Percentiles rank a stretch among this genome's conserved stretches.
These are phyloP conservation scores for Cryptocheilus praepositus DNA, from an alignment of 2,888 invertebrate species.

Conservation along the genomic window DNA sequence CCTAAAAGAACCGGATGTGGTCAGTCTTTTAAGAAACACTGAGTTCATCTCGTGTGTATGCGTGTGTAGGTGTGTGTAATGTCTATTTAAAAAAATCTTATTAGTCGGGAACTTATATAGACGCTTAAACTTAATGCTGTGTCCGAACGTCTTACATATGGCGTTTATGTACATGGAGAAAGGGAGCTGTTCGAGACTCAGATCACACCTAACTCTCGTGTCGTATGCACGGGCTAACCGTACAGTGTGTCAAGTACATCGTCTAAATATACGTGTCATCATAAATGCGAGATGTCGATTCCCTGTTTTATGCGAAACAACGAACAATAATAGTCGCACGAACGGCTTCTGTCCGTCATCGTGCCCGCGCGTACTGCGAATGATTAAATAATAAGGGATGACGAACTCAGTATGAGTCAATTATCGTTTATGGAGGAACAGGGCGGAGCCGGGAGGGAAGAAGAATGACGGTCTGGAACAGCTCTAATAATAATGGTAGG, in stretches of 20 bases:
- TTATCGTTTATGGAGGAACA: slow-evolving; percentile 19
- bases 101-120: neutral
- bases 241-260: slow-evolving; percentile 39
- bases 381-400: slow-evolving; percentile 37
- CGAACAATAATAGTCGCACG: slow-evolving; percentile 32
- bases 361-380: slow-evolving; percentile 3
- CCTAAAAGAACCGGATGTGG: slow-evolving; percentile 25
- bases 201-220: slow-evolving; percentile 34
- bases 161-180: slow-evolving; percentile 53
- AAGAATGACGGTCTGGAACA: slow-evolving; percentile 65
- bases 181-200: slow-evolving; percentile 62
- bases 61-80: neutral
- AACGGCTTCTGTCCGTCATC: slow-evolving; percentile 13
- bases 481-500: slow-evolving; percentile 57
- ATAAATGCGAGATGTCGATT: slow-evolving; percentile 44
- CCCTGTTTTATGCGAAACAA: slow-evolving; percentile 30
- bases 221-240: slow-evolving; percentile 29
- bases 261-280: slow-evolving; percentile 44
- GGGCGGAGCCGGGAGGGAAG: slow-evolving; percentile 12
- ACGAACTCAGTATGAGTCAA: slow-evolving; percentile 46
- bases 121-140: slow-evolving; percentile 45
- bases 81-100: slow-evolving; percentile 5
- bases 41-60: slow-evolving; percentile 30
- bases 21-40: slow-evolving; percentile 35
- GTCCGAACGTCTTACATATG: slow-evolving; percentile 49